These are phyloP conservation scores for Uromys caudimaculatus DNA, from an alignment of 2,797 vertebrate species.

Conservation along the genomic window DNA sequence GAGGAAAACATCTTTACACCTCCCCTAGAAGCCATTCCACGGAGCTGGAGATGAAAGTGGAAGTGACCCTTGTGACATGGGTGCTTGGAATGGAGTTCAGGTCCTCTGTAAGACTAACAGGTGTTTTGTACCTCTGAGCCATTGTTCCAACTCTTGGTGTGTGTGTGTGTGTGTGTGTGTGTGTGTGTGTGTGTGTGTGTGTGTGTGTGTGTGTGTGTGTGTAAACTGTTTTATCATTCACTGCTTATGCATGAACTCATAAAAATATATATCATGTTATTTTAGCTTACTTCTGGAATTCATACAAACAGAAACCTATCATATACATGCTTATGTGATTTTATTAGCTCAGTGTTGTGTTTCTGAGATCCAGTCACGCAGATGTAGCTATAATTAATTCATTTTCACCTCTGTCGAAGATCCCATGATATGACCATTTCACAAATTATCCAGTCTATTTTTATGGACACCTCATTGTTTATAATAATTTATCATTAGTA, in stretches of 20 bases:
- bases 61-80: background rate
- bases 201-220: background rate
- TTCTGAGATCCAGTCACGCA: slow-evolving; percentile 50
- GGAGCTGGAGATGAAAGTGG: background rate
- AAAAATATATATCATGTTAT: slow-evolving; percentile 18
- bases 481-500: background rate
- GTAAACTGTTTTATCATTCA: background rate
- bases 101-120: background rate
- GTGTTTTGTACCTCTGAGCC: background rate
- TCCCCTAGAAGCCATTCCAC: background rate
- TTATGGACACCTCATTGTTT: slow-evolving; percentile 17
- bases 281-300: slow-evolving; percentile 29
- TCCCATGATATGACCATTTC: background rate
- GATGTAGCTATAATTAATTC: slow-evolving; percentile 1
- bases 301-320: slow-evolving; percentile 7
- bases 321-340: background rate
- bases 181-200: background rate
- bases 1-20: background rate
- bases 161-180: background rate
- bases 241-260: background rate
- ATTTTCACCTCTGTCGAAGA: background rate
- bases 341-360: background rate
- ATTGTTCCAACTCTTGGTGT: background rate
- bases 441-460: background rate
- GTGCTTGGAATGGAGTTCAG: background rate